Evolutionary conservation across 2,113 vertebrate genomes (phyloP), one percentile per base, ranked within the genome.

Genomic region (Ascaphus truei): DNA sequence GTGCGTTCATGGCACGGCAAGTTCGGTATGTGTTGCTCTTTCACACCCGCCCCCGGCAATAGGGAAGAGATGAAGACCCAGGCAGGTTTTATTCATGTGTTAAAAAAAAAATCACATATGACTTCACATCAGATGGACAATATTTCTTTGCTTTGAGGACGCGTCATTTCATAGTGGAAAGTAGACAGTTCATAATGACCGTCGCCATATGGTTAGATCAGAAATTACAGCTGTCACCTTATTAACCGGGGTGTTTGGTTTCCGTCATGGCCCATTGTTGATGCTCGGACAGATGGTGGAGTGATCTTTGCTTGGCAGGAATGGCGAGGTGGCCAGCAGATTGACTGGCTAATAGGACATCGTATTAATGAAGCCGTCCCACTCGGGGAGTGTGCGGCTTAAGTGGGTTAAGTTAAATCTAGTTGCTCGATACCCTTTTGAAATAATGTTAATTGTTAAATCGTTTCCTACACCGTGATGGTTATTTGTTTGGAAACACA

Each of bases 211-310:
- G 66, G 56, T 39, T 51, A 25, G n/a, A 69, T 51, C 43, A 60
- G 66, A 37, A 47, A 34, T 60, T 69, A 51, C 66, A 69, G 55
- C 66, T 69, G 66, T 60, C 66, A 69, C 30, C 66, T 69, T 69
- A 69, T 69, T 69, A 69, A 29, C 66, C 16, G 45, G 20, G 56
- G 56, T 29, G 56, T 48, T 51, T 69, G 66, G 27, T 52, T 60
- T 45, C 31, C 33, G 23, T 39, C 41, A 60, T 41, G 20, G 51
- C 43, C 45, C 34, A 60, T n/a, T 69, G 66, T 60, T 51, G 66
- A 48, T 41, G 43, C 55, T 39, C 33, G 20, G 43, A 60, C 66
- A 69, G 66, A 69, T 69, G 66, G 66, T 60, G 11, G 6, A 22
- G 29, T 51, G 66, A 60, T 69, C 56, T 58, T 41, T 29, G 41